phyloP scores from a whole-genome alignment of 2,888 invertebrate species.

The Eupeodes luniger region DNA sequence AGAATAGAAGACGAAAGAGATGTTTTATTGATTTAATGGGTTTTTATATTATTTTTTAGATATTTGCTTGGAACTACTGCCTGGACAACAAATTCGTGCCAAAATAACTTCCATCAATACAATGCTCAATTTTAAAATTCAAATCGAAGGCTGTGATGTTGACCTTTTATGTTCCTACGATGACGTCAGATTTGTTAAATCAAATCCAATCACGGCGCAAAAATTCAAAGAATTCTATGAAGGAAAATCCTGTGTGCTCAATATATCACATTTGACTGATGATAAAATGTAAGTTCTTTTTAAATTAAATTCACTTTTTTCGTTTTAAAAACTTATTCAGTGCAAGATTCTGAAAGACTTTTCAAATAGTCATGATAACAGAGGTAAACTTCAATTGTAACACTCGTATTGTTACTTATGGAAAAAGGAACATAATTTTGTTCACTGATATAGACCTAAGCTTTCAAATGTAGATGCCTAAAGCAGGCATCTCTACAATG shows the following conservation, averaged over 20 bases:
- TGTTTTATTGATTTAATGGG: background rate
- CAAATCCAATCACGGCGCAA: conserved; percentile 81
- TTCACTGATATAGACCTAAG: too few species aligned
- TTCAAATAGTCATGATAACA: too few species aligned
- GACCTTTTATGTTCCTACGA: conserved; percentile 82
- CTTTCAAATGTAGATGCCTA: too few species aligned
- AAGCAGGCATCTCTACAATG: too few species aligned
- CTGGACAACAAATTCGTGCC: conserved; percentile 83
- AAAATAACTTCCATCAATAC: conserved; percentile 81
- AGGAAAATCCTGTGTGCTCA: conserved; percentile 82
- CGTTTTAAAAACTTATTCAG: too few species aligned
- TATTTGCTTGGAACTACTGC: conserved; percentile 80
- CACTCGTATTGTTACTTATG: too few species aligned
- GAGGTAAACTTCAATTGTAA: too few species aligned
- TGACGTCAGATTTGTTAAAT: conserved; percentile 82
- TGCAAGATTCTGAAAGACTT: too few species aligned
- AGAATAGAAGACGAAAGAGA: rapidly evolving
- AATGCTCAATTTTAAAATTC: conserved; percentile 83
- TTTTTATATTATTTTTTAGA: conserved; percentile 76
- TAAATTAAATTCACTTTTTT: background rate
- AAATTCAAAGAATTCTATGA: conserved; percentile 85
- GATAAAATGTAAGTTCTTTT: conserved; percentile 82
- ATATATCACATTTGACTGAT: conserved; percentile 82
- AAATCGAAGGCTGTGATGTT: conserved; percentile 82
- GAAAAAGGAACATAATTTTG: too few species aligned